A percentile compares a stretch with the other conserved stretches of the same genome.
Conservation (phyloP, 2,113 vertebrate genomes). For the Pongo abelii region DNA sequence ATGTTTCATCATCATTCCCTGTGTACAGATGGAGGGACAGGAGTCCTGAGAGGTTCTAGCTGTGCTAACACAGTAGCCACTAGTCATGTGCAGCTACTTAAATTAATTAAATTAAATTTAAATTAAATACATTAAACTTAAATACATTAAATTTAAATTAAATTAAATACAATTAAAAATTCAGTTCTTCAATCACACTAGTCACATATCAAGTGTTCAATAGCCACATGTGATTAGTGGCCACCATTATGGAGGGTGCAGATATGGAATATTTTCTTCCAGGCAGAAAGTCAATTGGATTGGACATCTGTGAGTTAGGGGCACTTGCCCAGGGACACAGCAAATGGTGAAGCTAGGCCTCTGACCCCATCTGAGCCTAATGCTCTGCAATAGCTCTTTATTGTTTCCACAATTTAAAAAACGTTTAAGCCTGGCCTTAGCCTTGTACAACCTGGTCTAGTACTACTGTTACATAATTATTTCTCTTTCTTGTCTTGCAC, state of each 20-base stretch:
- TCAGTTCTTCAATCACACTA: neutral
- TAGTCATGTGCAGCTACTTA: neutral
- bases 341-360: neutral
- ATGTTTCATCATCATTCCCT: neutral
- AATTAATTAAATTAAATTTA: neutral
- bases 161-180: neutral
- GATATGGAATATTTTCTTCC: neutral
- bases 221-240: neutral
- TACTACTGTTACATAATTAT: neutral
- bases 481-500: neutral
- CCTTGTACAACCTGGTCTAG: neutral
- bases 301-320: neutral
- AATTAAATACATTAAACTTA: neutral
- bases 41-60: neutral
- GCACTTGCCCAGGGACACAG: neutral
- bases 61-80: neutral
- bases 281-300: neutral
- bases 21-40: neutral
- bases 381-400: neutral
- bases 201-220: neutral
- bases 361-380: neutral
- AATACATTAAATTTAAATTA: neutral
- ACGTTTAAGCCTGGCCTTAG: neutral
- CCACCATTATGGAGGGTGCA: neutral
- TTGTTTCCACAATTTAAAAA: neutral